Base-by-base conservation (phyloP, 2,888 invertebrate genomes). In the Branchellion lobata region DNA sequence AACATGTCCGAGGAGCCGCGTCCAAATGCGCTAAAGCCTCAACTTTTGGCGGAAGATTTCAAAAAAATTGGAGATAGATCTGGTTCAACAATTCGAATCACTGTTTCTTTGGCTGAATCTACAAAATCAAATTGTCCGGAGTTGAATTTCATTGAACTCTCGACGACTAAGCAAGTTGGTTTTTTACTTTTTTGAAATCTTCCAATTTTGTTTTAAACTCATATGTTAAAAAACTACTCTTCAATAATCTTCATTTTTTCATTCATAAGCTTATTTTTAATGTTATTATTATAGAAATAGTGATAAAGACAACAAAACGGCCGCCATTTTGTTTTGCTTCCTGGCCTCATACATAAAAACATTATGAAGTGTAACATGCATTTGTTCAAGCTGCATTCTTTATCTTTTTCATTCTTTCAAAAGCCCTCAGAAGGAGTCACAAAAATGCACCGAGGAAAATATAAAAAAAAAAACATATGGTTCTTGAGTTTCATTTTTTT, bases 291-390 rank as follows among this genome's bases (percentile, higher is more conserved):
- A n/a, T 29, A 21, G 21, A 69, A 69, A 11, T 34, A 69, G n/a
- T 18, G 69, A 34, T 1, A 77, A 61, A 65, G 33, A 73, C 73
- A 77, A 57, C 61, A 40, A 77, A 61, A 77, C 65, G 53, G 53
- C 24, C 21, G 77, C 77, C 77, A 77, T 77, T 53, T 77, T 77
- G 77, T 77, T 77, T 61, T 57, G 47, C 40, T 77, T 33, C 31
- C 29, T 77, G 53, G 27, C 53, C 40, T 57, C 61, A n/a, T n/a
- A 57, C 3, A 24, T 57, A 57, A 24, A 57, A 24, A 47, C 47
- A 8, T 47, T 14, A 47, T 47, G n/a, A n/a, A n/a, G n/a, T n/a
- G n/a, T n/a, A n/a, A n/a, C n/a, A n/a, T n/a, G n/a, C n/a, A n/a
- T n/a, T n/a, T n/a, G n/a, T n/a, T n/a, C n/a, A n/a, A n/a, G n/a